These are phyloP conservation scores for Auanema sp. DNA, from an alignment of 2,888 invertebrate species.

Conservation along the genomic window DNA sequence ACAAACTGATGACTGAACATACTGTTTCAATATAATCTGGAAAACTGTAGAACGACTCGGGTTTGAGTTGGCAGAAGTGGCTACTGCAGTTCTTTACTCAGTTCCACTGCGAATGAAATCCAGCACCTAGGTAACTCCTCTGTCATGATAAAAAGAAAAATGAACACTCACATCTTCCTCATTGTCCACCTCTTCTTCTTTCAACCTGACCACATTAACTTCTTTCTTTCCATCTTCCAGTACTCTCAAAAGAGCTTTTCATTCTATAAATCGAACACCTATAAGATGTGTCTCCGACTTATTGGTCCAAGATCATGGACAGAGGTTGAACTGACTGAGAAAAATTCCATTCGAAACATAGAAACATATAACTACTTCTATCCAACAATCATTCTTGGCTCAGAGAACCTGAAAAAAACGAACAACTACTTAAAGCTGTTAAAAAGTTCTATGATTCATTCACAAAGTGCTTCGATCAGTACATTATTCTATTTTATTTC, in stretches of 20 bases:
- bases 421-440: too few species aligned
- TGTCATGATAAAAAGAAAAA: background rate
- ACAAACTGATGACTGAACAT: constrained; percentile 15
- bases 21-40: constrained; percentile 80
- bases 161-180: constrained; percentile 80
- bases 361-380: too few species aligned
- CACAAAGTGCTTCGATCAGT: too few species aligned
- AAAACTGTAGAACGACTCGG: constrained; percentile 98
- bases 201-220: constrained; percentile 93
- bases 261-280: constrained; percentile 73
- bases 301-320: too few species aligned
- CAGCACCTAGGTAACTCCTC: constrained; percentile 49
- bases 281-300: too few species aligned
- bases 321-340: too few species aligned
- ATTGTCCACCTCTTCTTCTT: constrained; percentile 86
- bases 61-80: constrained; percentile 95
- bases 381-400: too few species aligned
- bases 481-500: too few species aligned
- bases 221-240: constrained; percentile 96
- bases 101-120: constrained; percentile 60
- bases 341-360: too few species aligned
- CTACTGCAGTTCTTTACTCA: constrained; percentile 80
- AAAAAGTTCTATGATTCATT: too few species aligned
- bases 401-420: too few species aligned
- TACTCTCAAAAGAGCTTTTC: constrained; percentile 92